A percentile compares a stretch with the other conserved stretches of the same genome.
phyloP scores from a whole-genome alignment of 1,140 invertebrate genomes.

The Alviniconcha marisindica region DNA sequence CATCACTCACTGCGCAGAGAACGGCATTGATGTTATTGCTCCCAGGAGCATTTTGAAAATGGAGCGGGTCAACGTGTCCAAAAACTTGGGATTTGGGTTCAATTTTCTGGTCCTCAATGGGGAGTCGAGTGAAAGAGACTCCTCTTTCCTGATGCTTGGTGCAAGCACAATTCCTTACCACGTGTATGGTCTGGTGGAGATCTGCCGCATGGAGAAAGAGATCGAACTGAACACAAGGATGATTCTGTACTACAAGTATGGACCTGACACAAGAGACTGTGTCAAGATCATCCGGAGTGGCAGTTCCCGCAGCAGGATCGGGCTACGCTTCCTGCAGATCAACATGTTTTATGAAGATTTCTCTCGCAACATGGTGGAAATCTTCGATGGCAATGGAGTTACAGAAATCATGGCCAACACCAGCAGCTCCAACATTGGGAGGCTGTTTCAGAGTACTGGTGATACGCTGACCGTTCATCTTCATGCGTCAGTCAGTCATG shows the following conservation, averaged over 20 bases:
- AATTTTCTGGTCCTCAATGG: slow-evolving; percentile 93
- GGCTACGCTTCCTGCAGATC: slow-evolving; percentile 86
- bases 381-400: slow-evolving; percentile 91
- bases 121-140: slow-evolving; percentile 92
- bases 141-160: slow-evolving; percentile 79
- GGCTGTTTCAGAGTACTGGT: slow-evolving; percentile 57
- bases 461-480: slow-evolving; percentile 87
- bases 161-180: slow-evolving; percentile 91
- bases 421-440: slow-evolving; percentile 42
- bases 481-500: slow-evolving; percentile 95
- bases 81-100: slow-evolving; percentile 92
- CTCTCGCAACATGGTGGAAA: slow-evolving; percentile 87
- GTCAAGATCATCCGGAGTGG: slow-evolving; percentile 91
- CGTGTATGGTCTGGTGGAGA: slow-evolving; percentile 96
- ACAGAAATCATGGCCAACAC: slow-evolving; percentile 61
- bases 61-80: slow-evolving; percentile 81
- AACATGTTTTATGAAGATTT: slow-evolving; percentile 95
- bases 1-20: slow-evolving; percentile 89
- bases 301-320: slow-evolving; percentile 58
- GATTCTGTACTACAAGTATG: slow-evolving; percentile 97
- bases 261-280: slow-evolving; percentile 96
- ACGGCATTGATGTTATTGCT: slow-evolving; percentile 94
- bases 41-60: slow-evolving; percentile 81
- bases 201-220: slow-evolving; percentile 96
- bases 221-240: slow-evolving; percentile 93